Percentiles rank a stretch among this genome's conserved stretches.
These are phyloP conservation scores for Manacus vitellinus DNA, from an alignment of 2,113 vertebrate species.

Conservation along the genomic window DNA sequence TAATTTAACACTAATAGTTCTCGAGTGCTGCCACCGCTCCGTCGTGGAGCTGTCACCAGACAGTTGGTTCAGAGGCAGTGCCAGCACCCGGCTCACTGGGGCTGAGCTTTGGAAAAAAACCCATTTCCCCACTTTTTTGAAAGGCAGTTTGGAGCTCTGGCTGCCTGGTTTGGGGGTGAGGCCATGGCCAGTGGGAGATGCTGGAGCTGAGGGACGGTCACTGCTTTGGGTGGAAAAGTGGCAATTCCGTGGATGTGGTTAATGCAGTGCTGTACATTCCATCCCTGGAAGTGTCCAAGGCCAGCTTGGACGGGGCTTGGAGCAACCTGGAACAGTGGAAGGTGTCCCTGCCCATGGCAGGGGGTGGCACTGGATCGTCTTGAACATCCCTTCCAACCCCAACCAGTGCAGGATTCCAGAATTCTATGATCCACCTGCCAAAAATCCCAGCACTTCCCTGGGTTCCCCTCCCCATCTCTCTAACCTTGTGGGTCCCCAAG, in stretches of 20 bases:
- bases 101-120: background rate
- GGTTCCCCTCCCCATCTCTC: background rate
- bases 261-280: background rate
- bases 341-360: background rate
- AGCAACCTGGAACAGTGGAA: background rate
- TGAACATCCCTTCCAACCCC: background rate
- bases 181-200: background rate
- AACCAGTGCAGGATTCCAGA: background rate
- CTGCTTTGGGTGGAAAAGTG: background rate
- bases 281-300: background rate
- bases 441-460: background rate
- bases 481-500: background rate
- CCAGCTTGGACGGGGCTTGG: background rate
- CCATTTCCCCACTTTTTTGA: background rate
- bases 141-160: background rate
- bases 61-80: background rate
- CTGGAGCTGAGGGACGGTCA: background rate
- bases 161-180: background rate
- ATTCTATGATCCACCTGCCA: background rate
- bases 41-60: background rate
- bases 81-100: background rate
- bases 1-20: conserved; percentile 52
- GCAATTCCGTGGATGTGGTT: fast-evolving
- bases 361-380: background rate
- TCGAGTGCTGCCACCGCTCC: background rate